Evolutionary conservation across 1,140 invertebrate genomes (phyloP).

Genomic region (Ladona fulva): DNA sequence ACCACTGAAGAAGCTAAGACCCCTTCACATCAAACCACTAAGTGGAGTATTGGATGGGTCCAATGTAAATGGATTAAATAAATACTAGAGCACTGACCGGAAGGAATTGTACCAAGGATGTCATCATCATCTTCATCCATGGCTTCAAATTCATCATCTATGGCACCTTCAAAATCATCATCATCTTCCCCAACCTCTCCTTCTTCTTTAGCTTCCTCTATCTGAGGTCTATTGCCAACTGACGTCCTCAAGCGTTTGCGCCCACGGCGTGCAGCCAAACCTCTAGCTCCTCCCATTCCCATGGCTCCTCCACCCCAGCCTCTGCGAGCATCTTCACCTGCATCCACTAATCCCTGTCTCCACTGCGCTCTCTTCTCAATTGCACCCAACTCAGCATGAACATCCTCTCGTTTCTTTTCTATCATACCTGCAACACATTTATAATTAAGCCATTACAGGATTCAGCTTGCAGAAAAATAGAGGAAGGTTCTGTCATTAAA

Average conservation of each 20-base stretch:
- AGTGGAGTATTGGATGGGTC: too few relatives aligned
- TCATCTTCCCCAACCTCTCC: background rate
- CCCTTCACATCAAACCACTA: too few relatives aligned
- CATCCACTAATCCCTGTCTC: background rate
- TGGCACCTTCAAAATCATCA: background rate
- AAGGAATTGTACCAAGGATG: background rate
- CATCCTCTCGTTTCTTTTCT: background rate
- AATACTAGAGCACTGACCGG: background rate
- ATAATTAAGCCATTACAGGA: too few relatives aligned
- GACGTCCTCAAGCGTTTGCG: background rate
- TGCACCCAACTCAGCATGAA: background rate
- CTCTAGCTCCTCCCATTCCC: background rate
- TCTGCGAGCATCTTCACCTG: background rate
- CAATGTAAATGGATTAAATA: too few relatives aligned
- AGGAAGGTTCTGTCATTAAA: too few relatives aligned
- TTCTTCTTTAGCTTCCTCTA: background rate
- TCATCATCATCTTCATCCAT: background rate
- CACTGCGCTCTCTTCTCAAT: background rate
- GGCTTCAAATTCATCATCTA: background rate
- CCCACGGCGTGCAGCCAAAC: background rate
- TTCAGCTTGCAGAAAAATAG: too few relatives aligned
- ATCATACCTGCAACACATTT: background rate
- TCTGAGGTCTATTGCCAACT: background rate
- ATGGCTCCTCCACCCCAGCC: background rate
- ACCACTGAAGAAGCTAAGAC: too few relatives aligned